Base-by-base conservation (phyloP, 2,888 invertebrate species). In the Limnephilus auricula region DNA sequence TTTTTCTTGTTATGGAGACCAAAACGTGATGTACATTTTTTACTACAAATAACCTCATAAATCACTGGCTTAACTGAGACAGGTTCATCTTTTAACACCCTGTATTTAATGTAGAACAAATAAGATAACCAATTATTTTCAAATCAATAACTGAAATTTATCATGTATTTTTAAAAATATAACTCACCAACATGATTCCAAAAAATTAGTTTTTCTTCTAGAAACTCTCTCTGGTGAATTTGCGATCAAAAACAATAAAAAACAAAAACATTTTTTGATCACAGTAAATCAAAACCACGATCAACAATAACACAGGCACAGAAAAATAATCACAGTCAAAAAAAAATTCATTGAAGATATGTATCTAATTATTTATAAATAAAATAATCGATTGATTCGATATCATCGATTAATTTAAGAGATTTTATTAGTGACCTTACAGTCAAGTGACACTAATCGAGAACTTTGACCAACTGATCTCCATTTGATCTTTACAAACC, bases 401-500 rank as follows among this genome's bases (percentile, higher is more conserved):
- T n/a, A 2, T 18, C 6, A 18, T 65, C 25, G 40, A 40, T 40
- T 40, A 40, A 40, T 40, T 40, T 12, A 65, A 65, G 5, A 18
- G 18, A 18, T 65, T 5, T 65, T 65, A 25, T 18, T 25, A 18
- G 4, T 65, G 65, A 65, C 25, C 65, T 65, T 9, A 65, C 9
- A 65, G 65, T 65, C 65, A 65, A 65, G 65, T 65, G 65, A 65
- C 25, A 25, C 25, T 34, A 79, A 65, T 79, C 89, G 79, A 79
- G 89, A 89, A 30, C 89, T 79, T 79, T 89, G 78, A 79, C 13
- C 37, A 30, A 89, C 89, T 89, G 89, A 37, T 34, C 30, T 25
- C 9, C 79, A n/a, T 40, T 40, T 89, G 79, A 89, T 79, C 79
- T 89, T 34, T 65, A 87, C 87, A 31, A 30, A 40, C 4, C 37